Evolutionary conservation across 1,140 invertebrate species (phyloP).

Genomic region (Meloidogyne chitwoodi): DNA sequence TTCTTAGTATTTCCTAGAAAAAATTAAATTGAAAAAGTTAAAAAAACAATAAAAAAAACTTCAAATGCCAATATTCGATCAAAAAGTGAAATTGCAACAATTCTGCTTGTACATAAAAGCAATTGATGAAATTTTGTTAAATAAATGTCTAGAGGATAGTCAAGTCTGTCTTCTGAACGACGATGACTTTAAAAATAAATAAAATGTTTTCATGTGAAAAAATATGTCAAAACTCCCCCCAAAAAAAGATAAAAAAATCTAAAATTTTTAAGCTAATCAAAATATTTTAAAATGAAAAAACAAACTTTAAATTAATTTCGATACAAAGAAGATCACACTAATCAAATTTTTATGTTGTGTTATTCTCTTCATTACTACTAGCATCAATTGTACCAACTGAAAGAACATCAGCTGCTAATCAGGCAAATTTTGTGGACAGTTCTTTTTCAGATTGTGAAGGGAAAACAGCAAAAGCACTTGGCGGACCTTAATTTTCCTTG

Average conservation of each 20-base stretch:
- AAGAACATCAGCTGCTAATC: constrained; percentile 32
- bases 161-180: constrained; percentile 27
- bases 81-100: constrained; percentile 37
- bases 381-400: constrained; percentile 26
- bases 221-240: no score
- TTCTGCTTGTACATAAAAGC: constrained; percentile 17
- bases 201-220: neutral
- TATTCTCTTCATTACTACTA: neutral
- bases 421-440: constrained; percentile 14
- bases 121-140: constrained; percentile 40
- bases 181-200: constrained; percentile 26
- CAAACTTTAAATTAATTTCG: constrained; percentile 8
- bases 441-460: constrained; percentile 22
- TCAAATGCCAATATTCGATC: constrained; percentile 33
- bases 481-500: constrained; percentile 9
- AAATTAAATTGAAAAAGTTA: neutral
- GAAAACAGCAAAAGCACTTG: constrained; percentile 25
- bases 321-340: constrained; percentile 30
- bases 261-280: no score
- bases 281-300: neutral
- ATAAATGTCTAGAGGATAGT: constrained; percentile 32
- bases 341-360: neutral
- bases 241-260: no score
- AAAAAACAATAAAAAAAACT: constrained; percentile 33
- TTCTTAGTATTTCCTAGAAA: constrained; percentile 26